A percentile compares a stretch with the other conserved stretches of the same genome.
Conservation (phyloP, 1,140 invertebrate species). For the Chymomyza costata region DNA sequence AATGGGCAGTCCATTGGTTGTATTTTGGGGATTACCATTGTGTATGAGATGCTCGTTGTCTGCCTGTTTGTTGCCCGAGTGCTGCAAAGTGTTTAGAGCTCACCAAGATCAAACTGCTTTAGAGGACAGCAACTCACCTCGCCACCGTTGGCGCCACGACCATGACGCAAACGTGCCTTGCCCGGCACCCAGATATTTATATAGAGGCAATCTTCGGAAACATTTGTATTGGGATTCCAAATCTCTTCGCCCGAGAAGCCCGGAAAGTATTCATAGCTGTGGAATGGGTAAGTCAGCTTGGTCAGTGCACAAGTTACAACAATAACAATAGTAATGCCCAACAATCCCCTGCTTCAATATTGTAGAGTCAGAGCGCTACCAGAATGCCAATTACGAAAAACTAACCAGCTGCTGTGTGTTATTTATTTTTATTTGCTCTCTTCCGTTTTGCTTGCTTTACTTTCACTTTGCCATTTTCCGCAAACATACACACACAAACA, state of each 20-base stretch:
- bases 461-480: slow-evolving; percentile 34
- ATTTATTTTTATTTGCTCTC: slow-evolving; percentile 68
- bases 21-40: slow-evolving; percentile 68
- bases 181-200: slow-evolving; percentile 94
- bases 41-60: slow-evolving; percentile 69
- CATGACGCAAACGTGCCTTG: slow-evolving; percentile 82
- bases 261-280: slow-evolving; percentile 87
- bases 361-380: too few species aligned
- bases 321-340: too few species aligned
- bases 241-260: slow-evolving; percentile 94
- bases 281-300: not conserved
- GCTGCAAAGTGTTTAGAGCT: too few species aligned
- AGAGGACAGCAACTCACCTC: slow-evolving; percentile 63
- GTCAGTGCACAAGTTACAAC: too few species aligned
- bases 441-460: slow-evolving; percentile 50
- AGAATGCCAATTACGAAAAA: slow-evolving; percentile 64
- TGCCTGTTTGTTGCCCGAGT: slow-evolving; percentile 51
- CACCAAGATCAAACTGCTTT: not conserved
- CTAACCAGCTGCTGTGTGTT: slow-evolving; percentile 62
- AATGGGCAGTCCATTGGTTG: slow-evolving; percentile 80
- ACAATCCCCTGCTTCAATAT: too few species aligned
- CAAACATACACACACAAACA: slow-evolving; percentile 14
- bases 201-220: slow-evolving; percentile 95
- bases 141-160: slow-evolving; percentile 72
- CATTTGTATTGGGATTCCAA: slow-evolving; percentile 96